Conservation (phyloP, 1,140 invertebrate genomes). For the Vanessa tameamea region DNA sequence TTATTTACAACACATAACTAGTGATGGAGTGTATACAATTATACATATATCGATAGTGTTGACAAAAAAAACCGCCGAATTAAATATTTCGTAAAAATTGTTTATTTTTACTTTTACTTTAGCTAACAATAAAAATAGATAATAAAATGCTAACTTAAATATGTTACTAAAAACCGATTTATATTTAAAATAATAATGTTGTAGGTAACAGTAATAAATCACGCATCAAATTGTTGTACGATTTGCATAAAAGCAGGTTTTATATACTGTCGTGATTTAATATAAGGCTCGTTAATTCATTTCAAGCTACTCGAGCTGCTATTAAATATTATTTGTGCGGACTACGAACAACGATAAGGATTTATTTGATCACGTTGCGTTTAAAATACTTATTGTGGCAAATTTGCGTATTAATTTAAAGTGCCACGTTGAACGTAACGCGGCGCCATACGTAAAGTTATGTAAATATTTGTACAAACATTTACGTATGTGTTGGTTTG, state of each 20-base stretch:
- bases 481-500: conserved; percentile 4
- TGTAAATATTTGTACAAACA: conserved; percentile 4
- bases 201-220: conserved; percentile 15
- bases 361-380: conserved; percentile 16
- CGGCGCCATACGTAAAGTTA: not conserved
- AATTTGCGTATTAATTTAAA: conserved; percentile 16
- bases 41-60: no score
- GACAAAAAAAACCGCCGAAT: no score
- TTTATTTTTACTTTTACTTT: no score
- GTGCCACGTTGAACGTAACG: not conserved
- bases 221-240: conserved; percentile 12
- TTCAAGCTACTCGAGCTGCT: not conserved
- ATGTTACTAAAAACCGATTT: no score
- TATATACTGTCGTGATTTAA: conserved; percentile 17
- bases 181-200: no score
- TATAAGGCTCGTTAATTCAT: conserved; percentile 21
- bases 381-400: conserved; percentile 14
- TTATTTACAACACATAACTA: no score
- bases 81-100: no score
- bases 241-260: conserved; percentile 20
- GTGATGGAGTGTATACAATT: no score
- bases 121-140: no score
- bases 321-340: conserved; percentile 17
- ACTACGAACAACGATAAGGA: conserved; percentile 12
- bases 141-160: no score